Evolutionary conservation across 2,797 vertebrate genomes (phyloP), one percentile per base, ranked within the genome.

Genomic region (Mormyrus hasselquistii): DNA sequence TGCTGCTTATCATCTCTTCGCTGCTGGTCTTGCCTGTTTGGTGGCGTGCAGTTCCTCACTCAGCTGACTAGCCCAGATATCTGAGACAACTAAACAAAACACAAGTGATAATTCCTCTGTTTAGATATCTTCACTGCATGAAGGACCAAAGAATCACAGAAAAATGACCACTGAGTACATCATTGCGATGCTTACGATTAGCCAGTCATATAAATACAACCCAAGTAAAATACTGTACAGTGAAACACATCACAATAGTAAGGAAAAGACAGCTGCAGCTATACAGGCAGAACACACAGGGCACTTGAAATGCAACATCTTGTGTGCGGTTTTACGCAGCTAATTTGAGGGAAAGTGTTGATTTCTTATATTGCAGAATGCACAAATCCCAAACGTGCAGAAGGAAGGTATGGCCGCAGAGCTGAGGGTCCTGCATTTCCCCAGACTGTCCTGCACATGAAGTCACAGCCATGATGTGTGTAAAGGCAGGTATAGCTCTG

Each of bases 91-190:
- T 38, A 52, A 76, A 50, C 44, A 55, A 88, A 85, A 53, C 65
- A 85, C 73, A 89, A 92, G 85, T 87, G 87, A 57, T 93, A 92
- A 92, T 91, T 90, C 59, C 7, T 19, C 8, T 85, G 47, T 87
- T 91, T 91, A 50, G 87, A 53, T 91, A 90, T 91, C 82, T 76
- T 92, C 90, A 69, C 69, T 84, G 79, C 89, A 88, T 90, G 47
- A 47, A 69, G 19, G 25, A 82, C 25, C n/a, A 87, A 83, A 34
- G 34, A 91, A 83, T 89, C 34, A 79, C 19, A 38, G 44, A 6
- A 83, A 83, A 49, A 44, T 0, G 1, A 49, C 79, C 14, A 44
- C 16, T 8, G 41, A 22, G n/a, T n/a, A 49, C 47, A 44, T 44
- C 12, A 19, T 19, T 19, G 34, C 2, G 2, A 38, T 79, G 14